A percentile compares a stretch with the other conserved stretches of the same genome.
These are phyloP conservation scores for Amphiduros pacificus DNA, from an alignment of 2,888 invertebrate species.

Conservation along the genomic window DNA sequence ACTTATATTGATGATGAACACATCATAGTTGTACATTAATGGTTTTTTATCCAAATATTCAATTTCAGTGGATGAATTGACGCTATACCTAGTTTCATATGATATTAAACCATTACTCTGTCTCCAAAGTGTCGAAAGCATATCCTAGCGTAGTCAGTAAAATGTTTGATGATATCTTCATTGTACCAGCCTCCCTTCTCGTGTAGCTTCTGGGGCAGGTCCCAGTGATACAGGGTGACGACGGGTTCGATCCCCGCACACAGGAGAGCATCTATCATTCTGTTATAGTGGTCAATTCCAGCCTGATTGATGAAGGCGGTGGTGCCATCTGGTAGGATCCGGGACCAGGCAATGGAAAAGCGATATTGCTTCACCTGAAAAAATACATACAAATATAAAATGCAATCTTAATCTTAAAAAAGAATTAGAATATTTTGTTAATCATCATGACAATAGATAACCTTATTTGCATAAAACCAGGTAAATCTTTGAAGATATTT, in stretches of 20 bases:
- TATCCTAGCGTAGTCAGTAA: slow-evolving; percentile 56
- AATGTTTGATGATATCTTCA: slow-evolving; percentile 48
- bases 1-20: no score
- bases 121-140: slow-evolving; percentile 58
- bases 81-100: no score
- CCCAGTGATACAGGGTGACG: slow-evolving; percentile 64
- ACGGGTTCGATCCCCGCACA: slow-evolving; percentile 65
- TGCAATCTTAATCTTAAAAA: no score
- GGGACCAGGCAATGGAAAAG: slow-evolving; percentile 70
- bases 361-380: slow-evolving; percentile 51
- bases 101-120: no score
- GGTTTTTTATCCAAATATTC: no score
- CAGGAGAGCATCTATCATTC: slow-evolving; percentile 22
- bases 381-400: neutral
- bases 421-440: no score
- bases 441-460: no score
- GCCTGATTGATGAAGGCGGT: slow-evolving; percentile 19
- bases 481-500: no score
- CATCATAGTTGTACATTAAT: no score
- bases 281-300: slow-evolving; percentile 29
- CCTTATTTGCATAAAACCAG: no score
- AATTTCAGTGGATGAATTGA: no score
- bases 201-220: slow-evolving; percentile 58
- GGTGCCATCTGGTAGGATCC: slow-evolving; percentile 72
- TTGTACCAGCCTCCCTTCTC: slow-evolving; percentile 59